Base-by-base conservation (phyloP, 1,140 invertebrate species). In the Drosophila virilis region DNA sequence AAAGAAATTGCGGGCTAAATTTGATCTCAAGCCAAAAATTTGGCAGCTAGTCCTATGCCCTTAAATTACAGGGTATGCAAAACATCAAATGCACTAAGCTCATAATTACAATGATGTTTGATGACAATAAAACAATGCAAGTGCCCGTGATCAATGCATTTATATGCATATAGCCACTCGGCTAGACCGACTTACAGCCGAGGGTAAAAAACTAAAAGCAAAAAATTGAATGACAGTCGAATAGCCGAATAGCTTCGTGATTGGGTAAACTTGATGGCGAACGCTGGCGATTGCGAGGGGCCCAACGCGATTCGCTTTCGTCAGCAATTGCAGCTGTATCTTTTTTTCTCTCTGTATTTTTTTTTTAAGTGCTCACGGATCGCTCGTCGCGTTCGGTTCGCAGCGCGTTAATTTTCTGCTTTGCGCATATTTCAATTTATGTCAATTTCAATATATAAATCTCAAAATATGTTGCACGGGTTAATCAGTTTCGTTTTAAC, bases 301-400 rank as follows among this genome's bases (percentile, higher is more conserved):
- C 8, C 22, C 10, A 12, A 4, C 4, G 17, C 17, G 9, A 38
- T 32, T 22, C 46, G 28, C 46, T 28, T 33, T 35, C 48, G 59
- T 38, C 32, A 10, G 15, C 10, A 37, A 48, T 10, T 48, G 32
- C 58, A 46, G 42, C 17, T 13, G 40, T 59, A 59, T 13, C 40
- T 59, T 28, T 46, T 33, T 50, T 48, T 22, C 6, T 22, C 13
- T 13, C 22, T 8, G n/a, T n/a, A n/a, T n/a, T n/a, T 6, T 28
- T 42, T 54, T 54, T 64, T 48, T 48, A 55, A 55, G 52, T 60
- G 35, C 33, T 54, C 55, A 33, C 48, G 33, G 70, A 73, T 68
- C 70, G 33, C 8, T 67, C 22, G 64, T 45, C 17, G 42, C 6
- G 48, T 13, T 54, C 48, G 55, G 40, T 13, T 38, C 55, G 62